Base-by-base conservation (phyloP, 1,140 invertebrate genomes). In the Saccostrea echinata region DNA sequence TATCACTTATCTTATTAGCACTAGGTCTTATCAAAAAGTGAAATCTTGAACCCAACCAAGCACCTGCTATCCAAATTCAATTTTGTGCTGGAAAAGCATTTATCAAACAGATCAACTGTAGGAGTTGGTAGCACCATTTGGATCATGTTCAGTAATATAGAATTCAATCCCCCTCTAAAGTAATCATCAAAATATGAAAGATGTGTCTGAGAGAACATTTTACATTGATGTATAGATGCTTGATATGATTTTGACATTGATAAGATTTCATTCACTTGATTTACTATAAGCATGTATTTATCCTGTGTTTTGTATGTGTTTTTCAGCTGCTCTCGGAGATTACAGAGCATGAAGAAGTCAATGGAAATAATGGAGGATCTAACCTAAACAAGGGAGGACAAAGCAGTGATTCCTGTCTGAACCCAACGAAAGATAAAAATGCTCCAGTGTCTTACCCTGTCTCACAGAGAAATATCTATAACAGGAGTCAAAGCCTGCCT, bases 251-350 rank as follows among this genome's bases (percentile, higher is more conserved):
- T 86, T 86, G 84, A 81, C 52, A 82, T 33, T 81, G 85, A 81
- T 86, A 82, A 86, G 76, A 86, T 30, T 57, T 68, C 30, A 55
- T 64, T 86, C 76, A 82, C 86, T 81, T 52, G 86, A 55, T 53
- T 85, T 83, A 52, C 24, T 86, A 9, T n/a, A 61, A 18, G 18
- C 30, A 35, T 35, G 80, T 86, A 80, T 82, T 82, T 83, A 27
- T 35, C 30, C 13, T 57, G 55, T 86, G 55, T 61, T 24, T 86
- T 84, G 61, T 43, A 82, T 86, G 81, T 89, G 61, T 82, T 87
- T 89, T 86, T 68, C 91, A 92, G 92, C 68, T 92, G 51, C 90
- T 92, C 80, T 91, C 92, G 51, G 92, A 91, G 27, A 92, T 92
- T 57, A 90, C 89, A 43, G 92, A 92, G 80, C 87, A 90, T 13